Conservation (phyloP, 1,140 invertebrate genomes). For the Sesamia nonagrioides region DNA sequence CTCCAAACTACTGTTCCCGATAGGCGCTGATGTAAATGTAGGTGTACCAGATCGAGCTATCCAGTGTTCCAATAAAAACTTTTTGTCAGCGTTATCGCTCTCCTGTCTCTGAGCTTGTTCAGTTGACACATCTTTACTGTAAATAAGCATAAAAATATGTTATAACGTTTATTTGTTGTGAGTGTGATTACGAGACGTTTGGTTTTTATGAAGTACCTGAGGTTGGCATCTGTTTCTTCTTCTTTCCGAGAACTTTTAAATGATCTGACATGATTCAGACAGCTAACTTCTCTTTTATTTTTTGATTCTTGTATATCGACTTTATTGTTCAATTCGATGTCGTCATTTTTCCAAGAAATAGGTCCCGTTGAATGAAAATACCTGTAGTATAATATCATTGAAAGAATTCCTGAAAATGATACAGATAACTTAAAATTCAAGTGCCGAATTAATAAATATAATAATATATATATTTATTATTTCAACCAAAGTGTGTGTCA, state of each 20-base stretch:
- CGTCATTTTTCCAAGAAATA: slow-evolving; percentile 79
- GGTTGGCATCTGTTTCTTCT: slow-evolving; percentile 47
- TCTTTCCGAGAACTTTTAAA: slow-evolving; percentile 74
- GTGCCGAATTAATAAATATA: not conserved
- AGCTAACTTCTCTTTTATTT: slow-evolving; percentile 47
- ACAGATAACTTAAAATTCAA: no score
- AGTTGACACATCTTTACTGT: slow-evolving; percentile 61
- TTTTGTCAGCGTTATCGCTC: slow-evolving; percentile 85
- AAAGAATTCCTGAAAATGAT: slow-evolving; percentile 84
- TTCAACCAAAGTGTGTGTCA: not conserved
- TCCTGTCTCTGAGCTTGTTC: slow-evolving; percentile 66
- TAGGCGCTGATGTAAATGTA: slow-evolving; percentile 82
- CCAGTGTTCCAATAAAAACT: slow-evolving; percentile 86
- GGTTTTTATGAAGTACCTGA: slow-evolving; percentile 54
- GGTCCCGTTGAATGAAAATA: slow-evolving; percentile 89
- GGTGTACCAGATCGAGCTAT: slow-evolving; percentile 84
- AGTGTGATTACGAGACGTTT: not conserved
- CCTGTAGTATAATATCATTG: slow-evolving; percentile 90
- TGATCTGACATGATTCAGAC: slow-evolving; percentile 70
- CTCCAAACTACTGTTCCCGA: slow-evolving; percentile 79
- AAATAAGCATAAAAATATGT: slow-evolving; percentile 46
- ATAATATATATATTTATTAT: not conserved
- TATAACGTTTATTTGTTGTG: not conserved
- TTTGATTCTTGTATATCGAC: slow-evolving; percentile 55
- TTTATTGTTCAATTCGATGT: slow-evolving; percentile 82